phyloP scores from a whole-genome alignment of 2,113 vertebrate species.

The Eublepharis macularius region DNA sequence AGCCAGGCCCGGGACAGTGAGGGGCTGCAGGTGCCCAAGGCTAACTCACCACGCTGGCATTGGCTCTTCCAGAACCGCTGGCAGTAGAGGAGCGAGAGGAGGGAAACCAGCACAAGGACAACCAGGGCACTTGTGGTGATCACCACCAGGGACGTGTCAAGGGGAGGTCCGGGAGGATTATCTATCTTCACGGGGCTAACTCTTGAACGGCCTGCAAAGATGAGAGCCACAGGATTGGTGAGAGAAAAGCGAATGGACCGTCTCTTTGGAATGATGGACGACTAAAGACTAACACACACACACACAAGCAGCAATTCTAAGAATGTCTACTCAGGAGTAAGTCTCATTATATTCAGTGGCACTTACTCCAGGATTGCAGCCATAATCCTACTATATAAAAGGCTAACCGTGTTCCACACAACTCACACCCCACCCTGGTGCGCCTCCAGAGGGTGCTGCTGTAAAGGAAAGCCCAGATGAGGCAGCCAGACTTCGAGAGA shows the following conservation, averaged over 20 bases:
- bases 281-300: no score
- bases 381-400: no score
- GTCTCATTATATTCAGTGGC: no score
- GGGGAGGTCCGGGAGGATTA: slow-evolving; percentile 49
- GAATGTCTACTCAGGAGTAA: no score
- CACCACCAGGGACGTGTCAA: slow-evolving; percentile 66
- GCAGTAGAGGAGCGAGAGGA: slow-evolving; percentile 78
- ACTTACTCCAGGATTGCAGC: no score
- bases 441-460: no score
- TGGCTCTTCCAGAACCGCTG: slow-evolving; percentile 76
- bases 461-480: no score
- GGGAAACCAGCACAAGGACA: slow-evolving; percentile 70
- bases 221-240: not conserved
- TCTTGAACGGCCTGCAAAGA: slow-evolving; percentile 71
- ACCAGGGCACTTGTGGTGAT: slow-evolving; percentile 75
- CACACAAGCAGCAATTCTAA: no score
- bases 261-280: no score
- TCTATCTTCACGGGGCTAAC: slow-evolving; percentile 61
- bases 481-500: no score
- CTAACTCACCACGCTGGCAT: slow-evolving; percentile 70
- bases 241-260: not conserved
- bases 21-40: not conserved
- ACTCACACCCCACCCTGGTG: no score
- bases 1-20: not conserved
- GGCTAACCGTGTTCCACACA: no score